These are phyloP conservation scores for Ctenosaura bakeri DNA, from an alignment of 2,797 vertebrate species.

Conservation along the genomic window DNA sequence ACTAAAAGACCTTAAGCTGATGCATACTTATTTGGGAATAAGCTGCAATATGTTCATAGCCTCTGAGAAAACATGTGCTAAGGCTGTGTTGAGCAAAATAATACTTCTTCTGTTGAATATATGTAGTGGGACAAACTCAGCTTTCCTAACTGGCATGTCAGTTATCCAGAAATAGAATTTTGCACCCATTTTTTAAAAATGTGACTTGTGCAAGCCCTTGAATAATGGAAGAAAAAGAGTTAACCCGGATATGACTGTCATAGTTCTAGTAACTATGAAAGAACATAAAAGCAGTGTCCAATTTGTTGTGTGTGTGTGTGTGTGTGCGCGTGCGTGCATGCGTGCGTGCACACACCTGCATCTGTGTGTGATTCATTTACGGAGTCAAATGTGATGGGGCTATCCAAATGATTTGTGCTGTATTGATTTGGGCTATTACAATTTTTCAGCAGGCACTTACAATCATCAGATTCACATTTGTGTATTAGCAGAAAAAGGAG, in stretches of 20 bases:
- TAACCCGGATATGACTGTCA: neutral
- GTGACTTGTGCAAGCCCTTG: neutral
- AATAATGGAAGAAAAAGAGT: neutral
- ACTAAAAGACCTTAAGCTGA: neutral
- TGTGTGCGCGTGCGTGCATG: no score
- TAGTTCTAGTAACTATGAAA: no score
- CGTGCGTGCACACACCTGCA: neutral
- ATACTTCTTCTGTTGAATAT: neutral
- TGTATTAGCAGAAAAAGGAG: neutral
- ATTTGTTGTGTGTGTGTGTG: no score
- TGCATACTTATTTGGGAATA: neutral
- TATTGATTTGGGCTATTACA: neutral
- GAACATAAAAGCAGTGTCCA: no score
- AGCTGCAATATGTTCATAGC: neutral
- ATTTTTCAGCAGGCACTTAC: neutral
- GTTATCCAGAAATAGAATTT: neutral
- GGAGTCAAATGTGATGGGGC: accelerated
- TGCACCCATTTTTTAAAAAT: neutral
- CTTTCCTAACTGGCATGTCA: neutral
- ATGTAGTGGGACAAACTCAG: neutral
- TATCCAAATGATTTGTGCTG: neutral
- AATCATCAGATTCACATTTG: accelerated
- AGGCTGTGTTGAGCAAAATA: neutral
- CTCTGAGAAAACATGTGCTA: neutral
- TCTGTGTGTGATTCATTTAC: neutral